phyloP scores from a whole-genome alignment of 2,888 invertebrate genomes.

The Sicus ferrugineus region DNA sequence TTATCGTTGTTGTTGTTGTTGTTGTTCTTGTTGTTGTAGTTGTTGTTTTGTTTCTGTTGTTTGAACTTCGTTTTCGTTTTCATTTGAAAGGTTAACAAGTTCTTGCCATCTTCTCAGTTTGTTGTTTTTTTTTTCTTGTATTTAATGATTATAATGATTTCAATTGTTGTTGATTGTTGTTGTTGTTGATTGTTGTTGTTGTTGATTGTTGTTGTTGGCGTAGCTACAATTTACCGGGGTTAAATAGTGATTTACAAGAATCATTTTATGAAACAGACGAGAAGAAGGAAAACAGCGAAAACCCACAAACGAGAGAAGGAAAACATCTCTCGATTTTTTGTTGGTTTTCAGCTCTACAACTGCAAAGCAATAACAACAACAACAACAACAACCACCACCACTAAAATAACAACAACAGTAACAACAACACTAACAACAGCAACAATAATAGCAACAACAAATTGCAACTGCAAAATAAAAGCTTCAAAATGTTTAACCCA shows the following conservation, averaged over 20 bases:
- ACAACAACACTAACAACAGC: constrained; percentile 1
- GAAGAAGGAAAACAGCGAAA: neutral
- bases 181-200: too few relatives aligned
- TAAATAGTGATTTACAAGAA: constrained; percentile 26
- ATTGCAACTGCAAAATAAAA: constrained; percentile 50
- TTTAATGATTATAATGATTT: neutral
- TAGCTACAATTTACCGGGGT: constrained; percentile 31
- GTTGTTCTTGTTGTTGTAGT: constrained; percentile 31
- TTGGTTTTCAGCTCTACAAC: neutral
- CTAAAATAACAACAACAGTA: neutral
- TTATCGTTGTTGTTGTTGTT: constrained; percentile 35
- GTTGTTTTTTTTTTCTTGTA: constrained; percentile 4
- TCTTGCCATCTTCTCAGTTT: neutral
- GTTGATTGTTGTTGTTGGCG: constrained; percentile 20
- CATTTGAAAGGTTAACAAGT: constrained; percentile 47
- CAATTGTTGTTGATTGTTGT: too few relatives aligned
- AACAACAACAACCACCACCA: constrained; percentile 12
- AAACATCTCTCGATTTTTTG: neutral
- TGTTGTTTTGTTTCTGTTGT: constrained; percentile 13
- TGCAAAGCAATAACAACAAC: neutral
- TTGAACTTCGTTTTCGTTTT: constrained; percentile 52
- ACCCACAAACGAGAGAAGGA: neutral
- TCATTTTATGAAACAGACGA: constrained; percentile 29
- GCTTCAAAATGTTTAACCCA: constrained; percentile 31
- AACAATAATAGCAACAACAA: constrained; percentile 36